Evolutionary conservation across 2,888 invertebrate genomes (phyloP).

Genomic region (Phaedon cochleariae): DNA sequence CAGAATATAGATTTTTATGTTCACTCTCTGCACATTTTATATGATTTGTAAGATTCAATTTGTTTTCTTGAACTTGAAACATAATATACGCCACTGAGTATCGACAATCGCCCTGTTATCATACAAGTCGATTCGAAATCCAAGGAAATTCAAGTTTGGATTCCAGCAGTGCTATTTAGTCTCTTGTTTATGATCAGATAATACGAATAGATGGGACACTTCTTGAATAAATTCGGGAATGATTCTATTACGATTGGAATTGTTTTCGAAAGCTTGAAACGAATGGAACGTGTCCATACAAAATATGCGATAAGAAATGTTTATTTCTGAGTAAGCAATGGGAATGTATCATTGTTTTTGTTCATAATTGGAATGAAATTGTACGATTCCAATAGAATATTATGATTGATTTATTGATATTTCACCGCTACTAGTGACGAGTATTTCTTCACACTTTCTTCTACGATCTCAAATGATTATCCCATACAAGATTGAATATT

Average conservation of each 20-base stretch:
- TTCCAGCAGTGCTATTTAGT: background rate
- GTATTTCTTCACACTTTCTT: too few species aligned
- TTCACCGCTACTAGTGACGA: too few species aligned
- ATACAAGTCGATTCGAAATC: background rate
- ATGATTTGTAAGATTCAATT: background rate
- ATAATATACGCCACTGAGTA: background rate
- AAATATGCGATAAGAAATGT: background rate
- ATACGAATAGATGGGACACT: background rate
- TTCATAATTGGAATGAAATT: too few species aligned
- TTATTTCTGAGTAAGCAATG: background rate
- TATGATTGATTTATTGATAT: too few species aligned
- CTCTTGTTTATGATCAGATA: background rate
- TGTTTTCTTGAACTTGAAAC: background rate
- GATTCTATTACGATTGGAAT: background rate
- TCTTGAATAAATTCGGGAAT: background rate
- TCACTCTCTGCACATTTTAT: too few species aligned
- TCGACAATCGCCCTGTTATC: background rate
- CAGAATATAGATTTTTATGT: too few species aligned
- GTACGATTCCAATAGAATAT: too few species aligned
- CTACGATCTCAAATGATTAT: too few species aligned
- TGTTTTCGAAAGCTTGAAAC: background rate
- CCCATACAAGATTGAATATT: too few species aligned
- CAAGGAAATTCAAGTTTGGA: background rate
- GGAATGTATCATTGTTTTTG: too few species aligned
- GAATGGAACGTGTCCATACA: background rate